A percentile compares a stretch with the other conserved stretches of the same genome.
Conservation (phyloP, 2,888 invertebrate genomes). For the Caenorhabditis uteleia region DNA sequence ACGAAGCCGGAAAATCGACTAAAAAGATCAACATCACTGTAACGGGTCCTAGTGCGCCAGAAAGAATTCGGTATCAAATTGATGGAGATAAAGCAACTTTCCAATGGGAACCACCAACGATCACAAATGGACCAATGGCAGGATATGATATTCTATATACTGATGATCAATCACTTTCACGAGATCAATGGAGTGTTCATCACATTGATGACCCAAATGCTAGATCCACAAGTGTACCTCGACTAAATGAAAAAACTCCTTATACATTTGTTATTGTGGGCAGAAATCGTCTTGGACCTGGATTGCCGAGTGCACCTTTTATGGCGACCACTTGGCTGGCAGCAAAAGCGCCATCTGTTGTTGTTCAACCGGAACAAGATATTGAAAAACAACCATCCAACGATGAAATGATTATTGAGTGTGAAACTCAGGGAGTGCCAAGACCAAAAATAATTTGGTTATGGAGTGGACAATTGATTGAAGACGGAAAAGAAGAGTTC, state of each 20-base stretch:
- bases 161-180: constrained; percentile 58
- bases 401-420: constrained; percentile 61
- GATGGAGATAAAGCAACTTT: constrained; percentile 64
- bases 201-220: constrained; percentile 54
- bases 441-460: constrained; percentile 68
- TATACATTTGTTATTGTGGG: constrained; percentile 65
- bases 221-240: constrained; percentile 48
- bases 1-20: constrained; percentile 65
- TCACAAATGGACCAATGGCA: constrained; percentile 65
- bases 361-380: constrained; percentile 52
- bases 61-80: constrained; percentile 63
- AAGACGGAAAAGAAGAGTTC: constrained; percentile 68
- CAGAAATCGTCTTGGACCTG: constrained; percentile 64
- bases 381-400: constrained; percentile 58
- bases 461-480: constrained; percentile 62
- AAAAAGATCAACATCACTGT: constrained; percentile 60
- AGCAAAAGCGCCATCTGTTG: constrained; percentile 50
- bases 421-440: constrained; percentile 66
- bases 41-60: constrained; percentile 65
- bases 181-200: constrained; percentile 59
- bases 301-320: constrained; percentile 58
- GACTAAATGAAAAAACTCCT: constrained; percentile 61
- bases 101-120: constrained; percentile 65
- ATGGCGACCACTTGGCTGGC: constrained; percentile 62
- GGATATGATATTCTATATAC: constrained; percentile 67